Conservation (phyloP, 2,113 vertebrate genomes). For the Entosphenus tridentatus region DNA sequence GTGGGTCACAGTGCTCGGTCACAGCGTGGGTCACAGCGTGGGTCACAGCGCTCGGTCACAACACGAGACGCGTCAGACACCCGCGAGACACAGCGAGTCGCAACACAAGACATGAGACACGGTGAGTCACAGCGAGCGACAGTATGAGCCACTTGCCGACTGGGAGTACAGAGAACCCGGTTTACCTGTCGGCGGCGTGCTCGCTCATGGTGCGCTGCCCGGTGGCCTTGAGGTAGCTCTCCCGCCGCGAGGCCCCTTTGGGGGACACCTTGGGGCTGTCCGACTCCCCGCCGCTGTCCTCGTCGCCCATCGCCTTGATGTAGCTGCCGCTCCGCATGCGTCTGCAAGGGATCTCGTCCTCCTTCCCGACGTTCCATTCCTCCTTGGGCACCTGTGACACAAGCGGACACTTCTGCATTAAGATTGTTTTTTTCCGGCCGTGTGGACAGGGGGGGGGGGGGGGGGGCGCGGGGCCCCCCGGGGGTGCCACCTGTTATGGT, state of each 20-base stretch:
- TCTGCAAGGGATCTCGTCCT: conserved; percentile 62
- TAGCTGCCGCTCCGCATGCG: conserved; percentile 97
- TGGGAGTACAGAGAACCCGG: background rate
- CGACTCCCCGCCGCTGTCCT: conserved; percentile 85
- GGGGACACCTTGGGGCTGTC: conserved; percentile 86
- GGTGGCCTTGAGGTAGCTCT: conserved; percentile 97
- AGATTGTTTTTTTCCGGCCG: too few relatives aligned
- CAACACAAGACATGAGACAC: too few relatives aligned
- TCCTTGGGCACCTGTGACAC: conserved; percentile 32
- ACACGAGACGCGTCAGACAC: too few relatives aligned
- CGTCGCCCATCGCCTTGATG: conserved; percentile 96
- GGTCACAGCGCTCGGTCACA: too few relatives aligned
- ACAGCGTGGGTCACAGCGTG: too few relatives aligned
- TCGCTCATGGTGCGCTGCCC: conserved; percentile 79
- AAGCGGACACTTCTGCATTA: background rate
- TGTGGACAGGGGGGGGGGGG: too few relatives aligned
- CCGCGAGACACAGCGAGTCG: too few relatives aligned
- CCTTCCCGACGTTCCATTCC: conserved; percentile 56
- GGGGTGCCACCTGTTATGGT: too few relatives aligned
- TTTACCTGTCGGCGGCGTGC: conserved; percentile 35
- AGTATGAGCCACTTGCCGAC: too few relatives aligned
- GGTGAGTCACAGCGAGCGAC: too few relatives aligned
- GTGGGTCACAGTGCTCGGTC: too few relatives aligned
- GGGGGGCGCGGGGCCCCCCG: too few relatives aligned
- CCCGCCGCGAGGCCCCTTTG: conserved; percentile 66